Base-by-base conservation (phyloP, 2,113 vertebrate species). In the Lucifuga dentata region DNA sequence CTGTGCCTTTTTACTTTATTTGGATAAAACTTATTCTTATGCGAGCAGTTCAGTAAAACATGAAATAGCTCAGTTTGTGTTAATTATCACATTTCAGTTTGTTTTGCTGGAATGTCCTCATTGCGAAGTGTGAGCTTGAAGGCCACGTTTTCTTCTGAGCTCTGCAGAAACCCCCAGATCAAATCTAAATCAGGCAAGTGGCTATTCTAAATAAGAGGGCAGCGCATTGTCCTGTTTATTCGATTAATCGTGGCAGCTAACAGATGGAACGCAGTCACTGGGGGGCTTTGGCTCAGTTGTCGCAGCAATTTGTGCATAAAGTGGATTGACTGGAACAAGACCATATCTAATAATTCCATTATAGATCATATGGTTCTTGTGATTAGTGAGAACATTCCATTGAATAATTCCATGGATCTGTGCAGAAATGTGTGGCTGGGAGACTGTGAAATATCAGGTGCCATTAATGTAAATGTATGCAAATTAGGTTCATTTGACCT, bases 181-280 rank as follows among this genome's bases (percentile, higher is more conserved):
- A 36, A 41, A 58, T 55, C 36, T 60, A 45, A 73, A 68, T 29
- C 55, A 49, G 52, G 73, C 19, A 67, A 76, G 39, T 62, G 48
- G 64, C 66, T 55, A 26, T 40, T 62, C 26, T 66, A 68, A 77
- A 79, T 61, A 53, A 52, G 46, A 74, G 73, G 64, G 52, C 57
- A 48, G 21, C 2, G 48, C 49, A 39, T 68, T 77, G 66, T 63
- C 36, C 59, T 71, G 35, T 72, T 67, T 71, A 60, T 67, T 78
- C 64, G 67, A 74, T 75, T 76, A 74, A 80, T 81, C 33, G 58
- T 67, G 61, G 76, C 61, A 59, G 68, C 50, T 46, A 67, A 58
- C 73, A 53, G 68, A 48, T 66, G 51, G 49, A 63, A 62, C 41
- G 13, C 24, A 68, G 17, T 61, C 52, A 48, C 19, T 20, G 15